phyloP scores from a whole-genome alignment of 1,140 invertebrate species.

The Dinoponera quadriceps region DNA sequence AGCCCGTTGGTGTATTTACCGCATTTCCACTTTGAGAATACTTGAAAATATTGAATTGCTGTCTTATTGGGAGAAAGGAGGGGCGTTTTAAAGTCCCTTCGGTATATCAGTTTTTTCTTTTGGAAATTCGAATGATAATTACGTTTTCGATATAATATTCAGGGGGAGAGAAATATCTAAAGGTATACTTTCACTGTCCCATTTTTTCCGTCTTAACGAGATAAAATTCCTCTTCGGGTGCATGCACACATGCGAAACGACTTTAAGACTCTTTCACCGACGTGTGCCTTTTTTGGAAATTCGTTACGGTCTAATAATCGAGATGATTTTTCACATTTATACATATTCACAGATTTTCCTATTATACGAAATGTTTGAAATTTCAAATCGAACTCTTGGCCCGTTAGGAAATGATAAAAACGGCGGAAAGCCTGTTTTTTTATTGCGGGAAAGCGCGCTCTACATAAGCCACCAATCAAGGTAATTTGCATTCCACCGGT shows the following conservation, averaged over 20 bases:
- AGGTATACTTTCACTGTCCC: neutral
- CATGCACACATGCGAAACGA: neutral
- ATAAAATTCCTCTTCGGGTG: neutral
- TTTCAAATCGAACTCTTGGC: constrained; percentile 24
- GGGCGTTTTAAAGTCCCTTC: neutral
- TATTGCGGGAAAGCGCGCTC: constrained; percentile 54
- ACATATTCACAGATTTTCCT: constrained; percentile 1
- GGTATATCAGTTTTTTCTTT: neutral
- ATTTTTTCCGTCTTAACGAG: neutral
- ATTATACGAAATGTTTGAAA: neutral
- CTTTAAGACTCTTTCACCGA: constrained; percentile 4
- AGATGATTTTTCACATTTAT: constrained; percentile 18
- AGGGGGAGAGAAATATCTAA: constrained; percentile 5
- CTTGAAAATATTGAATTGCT: neutral
- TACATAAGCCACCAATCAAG: constrained; percentile 65
- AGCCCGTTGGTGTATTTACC: neutral
- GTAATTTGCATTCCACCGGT: constrained; percentile 69
- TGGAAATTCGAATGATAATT: neutral
- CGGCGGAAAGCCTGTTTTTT: constrained; percentile 7
- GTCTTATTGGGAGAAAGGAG: neutral
- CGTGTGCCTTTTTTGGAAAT: constrained; percentile 10
- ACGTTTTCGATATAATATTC: neutral
- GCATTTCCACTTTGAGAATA: neutral
- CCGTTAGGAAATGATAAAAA: constrained; percentile 15
- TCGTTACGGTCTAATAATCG: constrained; percentile 40